Evolutionary conservation across 2,888 invertebrate species (phyloP).

Genomic region (Melinopterus prodromus): DNA sequence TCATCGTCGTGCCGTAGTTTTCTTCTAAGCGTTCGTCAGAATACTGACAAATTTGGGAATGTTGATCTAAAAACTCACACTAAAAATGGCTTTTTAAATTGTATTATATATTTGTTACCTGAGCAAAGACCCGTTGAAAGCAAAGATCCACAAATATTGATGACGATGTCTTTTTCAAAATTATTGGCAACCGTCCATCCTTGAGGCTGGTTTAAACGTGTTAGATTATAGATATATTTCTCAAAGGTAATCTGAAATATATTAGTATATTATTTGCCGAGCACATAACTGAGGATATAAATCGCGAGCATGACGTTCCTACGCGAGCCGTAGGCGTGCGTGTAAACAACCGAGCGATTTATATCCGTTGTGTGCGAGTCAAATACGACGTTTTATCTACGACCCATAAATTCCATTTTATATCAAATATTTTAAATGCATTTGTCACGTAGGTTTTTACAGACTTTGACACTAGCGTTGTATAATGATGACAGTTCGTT

Average conservation of each 20-base stretch:
- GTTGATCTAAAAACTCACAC: neutral
- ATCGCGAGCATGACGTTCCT: no score
- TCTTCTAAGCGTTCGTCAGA: neutral
- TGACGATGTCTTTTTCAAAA: neutral
- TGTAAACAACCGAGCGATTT: no score
- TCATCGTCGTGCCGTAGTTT: neutral
- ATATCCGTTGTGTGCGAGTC: no score
- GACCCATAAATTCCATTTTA: no score
- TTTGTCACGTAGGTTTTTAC: no score
- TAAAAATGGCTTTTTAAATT: neutral
- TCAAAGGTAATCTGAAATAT: neutral
- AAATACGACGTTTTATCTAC: no score
- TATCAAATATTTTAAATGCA: no score
- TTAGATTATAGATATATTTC: neutral
- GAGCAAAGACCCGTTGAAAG: neutral
- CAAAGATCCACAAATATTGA: neutral
- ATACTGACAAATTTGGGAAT: neutral
- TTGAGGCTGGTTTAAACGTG: neutral
- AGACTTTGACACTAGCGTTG: no score
- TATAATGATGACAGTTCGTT: no score
- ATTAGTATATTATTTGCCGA: no score
- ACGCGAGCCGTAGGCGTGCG: no score
- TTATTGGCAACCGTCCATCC: neutral
- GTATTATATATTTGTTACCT: neutral
- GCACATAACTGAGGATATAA: no score